Base-by-base conservation (phyloP, 2,888 invertebrate genomes). In the Megamerina dolium region DNA sequence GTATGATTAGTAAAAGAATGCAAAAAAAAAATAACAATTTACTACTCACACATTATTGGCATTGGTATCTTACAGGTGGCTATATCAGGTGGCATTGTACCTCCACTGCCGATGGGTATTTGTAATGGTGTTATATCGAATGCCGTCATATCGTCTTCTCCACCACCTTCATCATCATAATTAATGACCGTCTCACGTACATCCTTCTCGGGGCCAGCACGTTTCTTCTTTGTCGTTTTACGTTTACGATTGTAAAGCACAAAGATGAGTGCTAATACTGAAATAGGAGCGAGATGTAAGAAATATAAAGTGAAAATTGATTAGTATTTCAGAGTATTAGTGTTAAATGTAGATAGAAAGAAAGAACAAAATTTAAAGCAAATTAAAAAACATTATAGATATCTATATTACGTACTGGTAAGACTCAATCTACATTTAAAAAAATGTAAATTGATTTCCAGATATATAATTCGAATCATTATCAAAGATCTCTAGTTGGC, bases 91-190 rank as follows among this genome's bases (percentile, higher is more conserved):
- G 89, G 87, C 61, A 89, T 78, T 12, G 86, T 87, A 61, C 88
- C 89, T 34, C 52, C 53, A 41, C 63, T 64, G 53, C 91, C 90
- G 56, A 94, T 87, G 29, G 95, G 94, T 70, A 95, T 99, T 72
- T 97, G 91, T 37, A 99, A 80, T 14, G 95, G 93, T 14, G 92
- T 94, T 64, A 99, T 96, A 68, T 99, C 97, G 73, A 97, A 99
- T 17, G 95, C 94, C 36, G 96, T 95, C 89, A 97, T 97, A 70
- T 99, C 99, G 61, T 97, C 97, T 72, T 99, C 94, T 56, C 97
- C 97, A 62, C 96, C 96, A 23, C 91, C 91, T 74, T 99, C 97
- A 66, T 99, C 97, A 63, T 96, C 95, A 63, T 99, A 99, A 73
- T 93, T 95, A 68, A 99, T 93, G 61, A 99, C 95, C 71, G 97